Base-by-base conservation (phyloP, 2,113 vertebrate genomes). In the Anolis carolinensis region DNA sequence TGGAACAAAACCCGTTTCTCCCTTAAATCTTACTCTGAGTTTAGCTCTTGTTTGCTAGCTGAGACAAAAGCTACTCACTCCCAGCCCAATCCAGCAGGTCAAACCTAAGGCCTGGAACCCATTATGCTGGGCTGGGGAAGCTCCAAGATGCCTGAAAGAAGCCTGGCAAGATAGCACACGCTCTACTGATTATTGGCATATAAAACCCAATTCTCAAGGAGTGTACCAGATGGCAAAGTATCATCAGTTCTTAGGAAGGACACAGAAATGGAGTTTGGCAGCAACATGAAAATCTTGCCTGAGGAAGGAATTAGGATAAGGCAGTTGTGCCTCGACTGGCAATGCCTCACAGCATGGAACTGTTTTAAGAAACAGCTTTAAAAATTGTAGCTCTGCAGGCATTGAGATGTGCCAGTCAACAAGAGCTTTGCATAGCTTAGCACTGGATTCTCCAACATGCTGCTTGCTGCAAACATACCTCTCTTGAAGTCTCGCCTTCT, bases 311-410 rank as follows among this genome's bases (percentile, higher is more conserved):
- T 50, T 55, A 71, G 63, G 89, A 73, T 32, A 80, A 32, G 73
- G 9, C 44, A 63, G 67, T 50, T 1, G 59, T 14, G 25, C 30
- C 71, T 72, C 48, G 77, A 70, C 55, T 11, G 18, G 86, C 71
- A 81, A 0, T 8, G 25, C 71, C 9, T 2, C 71, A 44, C 20
- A 2, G 20, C 62, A 74, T 27, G 13, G 0, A 0, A 63, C 16
- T 86, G 14, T 84, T 90, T 86, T 71, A 78, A 84, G 83, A 32
- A 89, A 52, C 63, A 76, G 32, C 20, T 89, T 90, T 82, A 65
- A 67, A 77, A 30, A 76, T 14, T 21, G 67, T 77, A 84, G 50
- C 79, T 50, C 63, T 48, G 39, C 14, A 30, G 59, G 65, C n/a
- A 67, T 23, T 14, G 25, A 30, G 39, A 18, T 68, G 48, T 6